A percentile compares a stretch with the other conserved stretches of the same genome.
Evolutionary conservation across 64 coral and sea anemone genomes (phyloP).

Genomic region (Montipora foliosa): DNA sequence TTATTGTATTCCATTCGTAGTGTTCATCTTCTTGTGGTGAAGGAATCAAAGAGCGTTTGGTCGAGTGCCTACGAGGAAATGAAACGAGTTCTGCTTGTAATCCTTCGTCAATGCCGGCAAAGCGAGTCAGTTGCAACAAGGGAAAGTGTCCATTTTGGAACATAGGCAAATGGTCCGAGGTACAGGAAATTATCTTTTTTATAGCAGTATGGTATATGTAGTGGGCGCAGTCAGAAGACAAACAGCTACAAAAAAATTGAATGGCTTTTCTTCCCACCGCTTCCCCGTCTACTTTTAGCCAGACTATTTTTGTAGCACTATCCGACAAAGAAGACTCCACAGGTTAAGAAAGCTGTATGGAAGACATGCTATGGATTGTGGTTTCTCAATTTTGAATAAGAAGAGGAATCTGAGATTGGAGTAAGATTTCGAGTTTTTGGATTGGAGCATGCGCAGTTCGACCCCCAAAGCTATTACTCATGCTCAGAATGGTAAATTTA

Average conservation of each 20-base stretch:
- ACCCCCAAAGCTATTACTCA: neutral
- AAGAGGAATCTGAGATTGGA: too few relatives aligned
- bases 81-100: conserved; percentile 20
- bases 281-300: too few relatives aligned
- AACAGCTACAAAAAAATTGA: too few relatives aligned
- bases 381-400: too few relatives aligned
- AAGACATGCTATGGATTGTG: too few relatives aligned
- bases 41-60: conserved; percentile 49
- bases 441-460: too few relatives aligned
- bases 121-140: conserved; percentile 36
- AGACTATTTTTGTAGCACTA: too few relatives aligned
- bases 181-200: neutral
- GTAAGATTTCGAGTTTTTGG: too few relatives aligned
- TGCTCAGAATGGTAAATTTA: neutral
- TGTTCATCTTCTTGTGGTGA: conserved; percentile 74
- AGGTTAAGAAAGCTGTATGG: neutral
- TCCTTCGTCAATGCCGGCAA: conserved; percentile 15
- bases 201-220: too few relatives aligned
- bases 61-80: conserved; percentile 2
- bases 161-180: conserved; percentile 66
- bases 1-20: neutral
- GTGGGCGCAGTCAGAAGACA: too few relatives aligned
- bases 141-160: conserved; percentile 72
- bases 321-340: too few relatives aligned
- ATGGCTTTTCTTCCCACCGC: too few relatives aligned